These are phyloP conservation scores for Neosilurus hyrtlii DNA, from an alignment of 2,797 vertebrate species.

Conservation along the genomic window DNA sequence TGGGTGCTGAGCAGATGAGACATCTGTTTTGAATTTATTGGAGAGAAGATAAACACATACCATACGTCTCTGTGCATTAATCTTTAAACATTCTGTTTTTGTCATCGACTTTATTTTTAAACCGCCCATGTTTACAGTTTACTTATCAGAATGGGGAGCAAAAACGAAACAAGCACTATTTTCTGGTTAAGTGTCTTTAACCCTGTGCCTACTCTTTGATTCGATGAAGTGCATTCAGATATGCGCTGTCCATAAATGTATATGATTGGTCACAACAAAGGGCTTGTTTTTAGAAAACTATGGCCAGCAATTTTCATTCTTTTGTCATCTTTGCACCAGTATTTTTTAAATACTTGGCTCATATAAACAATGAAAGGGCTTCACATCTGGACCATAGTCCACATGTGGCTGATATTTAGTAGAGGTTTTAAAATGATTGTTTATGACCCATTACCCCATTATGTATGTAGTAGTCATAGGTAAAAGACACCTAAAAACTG, in stretches of 20 bases:
- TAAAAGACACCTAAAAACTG: background rate
- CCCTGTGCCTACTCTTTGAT: background rate
- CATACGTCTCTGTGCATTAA: background rate
- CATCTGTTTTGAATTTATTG: background rate
- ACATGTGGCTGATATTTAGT: background rate
- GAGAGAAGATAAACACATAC: background rate
- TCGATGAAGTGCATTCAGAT: background rate
- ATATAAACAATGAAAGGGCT: background rate
- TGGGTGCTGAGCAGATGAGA: background rate
- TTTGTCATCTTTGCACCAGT: no score
- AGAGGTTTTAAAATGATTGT: background rate
- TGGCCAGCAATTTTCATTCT: background rate
- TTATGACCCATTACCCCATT: background rate
- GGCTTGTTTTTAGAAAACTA: background rate
- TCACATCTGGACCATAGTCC: background rate
- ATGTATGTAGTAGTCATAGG: background rate
- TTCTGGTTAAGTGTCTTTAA: background rate
- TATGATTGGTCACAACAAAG: background rate
- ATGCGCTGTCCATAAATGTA: background rate
- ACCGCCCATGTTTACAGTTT: background rate
- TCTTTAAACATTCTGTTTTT: background rate
- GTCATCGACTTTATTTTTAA: background rate
- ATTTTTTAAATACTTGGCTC: background rate
- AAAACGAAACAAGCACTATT: background rate
- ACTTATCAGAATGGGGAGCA: background rate